These are phyloP conservation scores for Falco biarmicus DNA, from an alignment of 2,797 vertebrate genomes.

Conservation along the genomic window DNA sequence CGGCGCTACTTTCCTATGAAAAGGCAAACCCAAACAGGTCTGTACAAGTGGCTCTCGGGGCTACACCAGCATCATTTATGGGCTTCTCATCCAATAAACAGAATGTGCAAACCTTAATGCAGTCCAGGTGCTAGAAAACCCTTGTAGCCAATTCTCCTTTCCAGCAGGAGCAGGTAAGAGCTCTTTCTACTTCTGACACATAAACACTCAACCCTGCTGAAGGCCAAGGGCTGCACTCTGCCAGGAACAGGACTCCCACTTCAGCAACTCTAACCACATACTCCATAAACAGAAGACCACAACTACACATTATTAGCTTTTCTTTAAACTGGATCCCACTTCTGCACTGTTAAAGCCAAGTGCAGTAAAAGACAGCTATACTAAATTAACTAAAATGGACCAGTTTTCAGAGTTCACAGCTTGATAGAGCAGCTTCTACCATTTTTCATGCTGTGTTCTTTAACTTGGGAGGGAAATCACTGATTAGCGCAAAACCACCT, in stretches of 20 bases:
- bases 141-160: neutral
- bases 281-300: neutral
- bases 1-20: accelerated
- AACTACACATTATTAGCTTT: accelerated
- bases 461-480: neutral
- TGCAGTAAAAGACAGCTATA: neutral
- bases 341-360: neutral
- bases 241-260: neutral
- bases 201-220: neutral
- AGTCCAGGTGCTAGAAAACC: neutral
- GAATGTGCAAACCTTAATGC: neutral
- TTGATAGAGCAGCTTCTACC: neutral
- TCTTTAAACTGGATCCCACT: neutral
- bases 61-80: neutral
- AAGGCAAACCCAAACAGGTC: neutral
- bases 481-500: neutral
- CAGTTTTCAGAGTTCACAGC: neutral
- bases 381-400: neutral
- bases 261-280: accelerated
- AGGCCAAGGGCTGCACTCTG: neutral
- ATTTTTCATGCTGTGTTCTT: neutral
- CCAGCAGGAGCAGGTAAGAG: neutral
- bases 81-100: neutral
- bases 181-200: neutral
- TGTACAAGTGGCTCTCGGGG: neutral